Evolutionary conservation across 2,797 vertebrate genomes (phyloP), one percentile per base, ranked within the genome.

Genomic region (Potorous gilbertii): DNA sequence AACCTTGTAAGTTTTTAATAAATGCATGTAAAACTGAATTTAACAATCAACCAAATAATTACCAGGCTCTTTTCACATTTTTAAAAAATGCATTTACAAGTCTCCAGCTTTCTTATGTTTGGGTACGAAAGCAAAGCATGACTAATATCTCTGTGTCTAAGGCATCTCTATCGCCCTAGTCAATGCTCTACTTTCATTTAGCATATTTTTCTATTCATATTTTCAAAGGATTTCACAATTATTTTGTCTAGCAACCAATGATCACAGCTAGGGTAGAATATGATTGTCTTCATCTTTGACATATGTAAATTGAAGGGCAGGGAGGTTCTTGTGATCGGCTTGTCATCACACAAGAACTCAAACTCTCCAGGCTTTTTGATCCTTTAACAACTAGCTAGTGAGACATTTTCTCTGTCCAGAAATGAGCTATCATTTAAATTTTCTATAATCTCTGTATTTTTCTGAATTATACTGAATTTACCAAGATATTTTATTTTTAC

Each of bases 401-500:
- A 59, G 91, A 90, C 92, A 29, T 57, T 92, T 50, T 92, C 31
- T 91, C 59, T 66, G 2, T 93, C 12, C 29, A 74, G 54, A 27
- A 95, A 87, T 91, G 0, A 0, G 10, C 9, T 87, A 50, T 46
- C 91, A 40, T 55, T 92, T 91, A 16, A 1, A 57, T 92, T 94
- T 96, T 92, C n/a, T 92, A 54, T 40, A 50, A 94, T 93, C 94
- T 93, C n/a, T 96, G 81, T 81, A 93, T n/a, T 55, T 87, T 56
- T 46, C 40, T 87, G 92, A 92, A 24, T 55, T 16, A 34, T 94
- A 56, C 94, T 92, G 81, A 87, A 92, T 95, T 96, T 96, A 89
- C 91, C 4, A 1, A 92, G 5, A 89, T 92, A 90, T n/a, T 87
- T 16, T 94, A 74, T 52, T 91, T 94, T 92, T 29, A 50, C 74